phyloP scores from a whole-genome alignment of 2,888 invertebrate species.

The Cantharis flavilabris region DNA sequence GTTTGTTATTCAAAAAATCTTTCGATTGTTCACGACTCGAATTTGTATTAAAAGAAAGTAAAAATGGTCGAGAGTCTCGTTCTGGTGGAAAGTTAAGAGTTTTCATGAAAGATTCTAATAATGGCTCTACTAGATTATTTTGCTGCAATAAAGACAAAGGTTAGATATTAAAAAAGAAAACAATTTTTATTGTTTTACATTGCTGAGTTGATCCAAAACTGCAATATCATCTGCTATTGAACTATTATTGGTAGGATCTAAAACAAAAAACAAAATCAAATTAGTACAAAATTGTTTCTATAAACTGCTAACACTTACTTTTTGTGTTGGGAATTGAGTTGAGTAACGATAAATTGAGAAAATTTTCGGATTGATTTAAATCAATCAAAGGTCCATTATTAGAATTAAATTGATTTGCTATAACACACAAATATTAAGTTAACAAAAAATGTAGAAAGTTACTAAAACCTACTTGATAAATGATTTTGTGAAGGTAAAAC shows the following conservation, averaged over 20 bases:
- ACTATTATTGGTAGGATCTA: conserved; percentile 5
- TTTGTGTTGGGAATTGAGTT: conserved; percentile 8
- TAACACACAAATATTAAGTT: conserved; percentile 2
- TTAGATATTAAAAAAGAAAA: background rate
- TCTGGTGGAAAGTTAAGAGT: conserved; percentile 11
- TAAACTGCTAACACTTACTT: conserved; percentile 4
- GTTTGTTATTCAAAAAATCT: conserved; percentile 8
- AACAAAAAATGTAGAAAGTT: background rate
- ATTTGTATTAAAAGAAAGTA: conserved; percentile 51
- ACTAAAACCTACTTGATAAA: conserved; percentile 4
- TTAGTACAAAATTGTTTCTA: background rate
- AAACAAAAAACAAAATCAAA: background rate
- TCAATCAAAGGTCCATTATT: conserved; percentile 38
- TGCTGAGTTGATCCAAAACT: conserved; percentile 14
- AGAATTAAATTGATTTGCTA: conserved; percentile 24
- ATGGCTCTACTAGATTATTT: conserved; percentile 10
- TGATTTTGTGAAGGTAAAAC: background rate
- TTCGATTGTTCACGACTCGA: conserved; percentile 49
- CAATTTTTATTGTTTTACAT: conserved; percentile 1
- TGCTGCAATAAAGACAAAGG: background rate
- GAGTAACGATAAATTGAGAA: conserved; percentile 32
- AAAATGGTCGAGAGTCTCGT: conserved; percentile 41
- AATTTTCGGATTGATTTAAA: conserved; percentile 43
- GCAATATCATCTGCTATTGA: conserved; percentile 16
- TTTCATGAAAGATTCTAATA: conserved; percentile 21